A percentile compares a stretch with the other conserved stretches of the same genome.
These are phyloP conservation scores for Mesitornis unicolor DNA, from an alignment of 2,113 vertebrate genomes.

Conservation along the genomic window DNA sequence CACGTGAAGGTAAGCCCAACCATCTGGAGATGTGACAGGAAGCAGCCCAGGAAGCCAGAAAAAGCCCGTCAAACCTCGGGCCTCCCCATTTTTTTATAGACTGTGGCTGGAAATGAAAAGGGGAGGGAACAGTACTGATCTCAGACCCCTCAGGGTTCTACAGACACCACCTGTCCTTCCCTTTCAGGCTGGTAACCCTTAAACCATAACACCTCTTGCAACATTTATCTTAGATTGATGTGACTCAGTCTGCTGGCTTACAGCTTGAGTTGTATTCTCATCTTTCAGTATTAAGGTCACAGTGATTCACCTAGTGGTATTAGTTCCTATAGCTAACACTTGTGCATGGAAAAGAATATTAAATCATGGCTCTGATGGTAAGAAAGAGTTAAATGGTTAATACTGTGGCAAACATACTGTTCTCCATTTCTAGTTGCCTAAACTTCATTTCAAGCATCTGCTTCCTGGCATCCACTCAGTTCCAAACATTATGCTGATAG, in stretches of 20 bases:
- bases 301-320: neutral
- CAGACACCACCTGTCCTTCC: no score
- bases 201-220: no score
- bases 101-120: no score
- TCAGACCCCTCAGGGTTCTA: no score
- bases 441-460: slow-evolving; percentile 46
- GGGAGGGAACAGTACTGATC: no score
- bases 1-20: no score
- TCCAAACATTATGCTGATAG: slow-evolving; percentile 44
- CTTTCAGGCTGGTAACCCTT: no score
- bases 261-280: neutral
- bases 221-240: neutral
- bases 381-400: neutral
- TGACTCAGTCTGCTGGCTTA: neutral
- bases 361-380: neutral
- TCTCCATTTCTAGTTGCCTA: neutral
- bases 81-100: no score
- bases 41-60: no score
- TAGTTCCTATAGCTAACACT: neutral
- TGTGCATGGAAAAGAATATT: neutral
- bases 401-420: neutral
- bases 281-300: neutral
- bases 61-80: no score
- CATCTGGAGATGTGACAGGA: no score
- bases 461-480: neutral